Conservation (phyloP, 2,797 vertebrate species). For the Syndactyla subalaris region DNA sequence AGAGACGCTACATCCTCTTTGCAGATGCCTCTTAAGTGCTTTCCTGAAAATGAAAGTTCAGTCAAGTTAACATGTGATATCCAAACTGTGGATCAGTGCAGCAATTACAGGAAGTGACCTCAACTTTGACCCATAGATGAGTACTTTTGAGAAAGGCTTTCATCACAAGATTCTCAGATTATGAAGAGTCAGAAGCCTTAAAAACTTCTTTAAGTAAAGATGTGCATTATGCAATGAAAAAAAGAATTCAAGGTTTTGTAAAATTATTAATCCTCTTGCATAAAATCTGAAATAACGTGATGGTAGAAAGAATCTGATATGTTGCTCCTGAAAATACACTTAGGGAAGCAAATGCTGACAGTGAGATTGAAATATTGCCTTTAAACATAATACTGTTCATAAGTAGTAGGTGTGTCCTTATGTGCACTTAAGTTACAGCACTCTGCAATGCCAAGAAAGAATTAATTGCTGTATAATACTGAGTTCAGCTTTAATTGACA, state of each 20-base stretch:
- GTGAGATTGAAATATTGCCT: neutral
- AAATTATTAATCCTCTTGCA: neutral
- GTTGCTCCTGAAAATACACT: neutral
- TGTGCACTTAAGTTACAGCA: neutral
- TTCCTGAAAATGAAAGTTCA: neutral
- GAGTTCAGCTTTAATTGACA: constrained; percentile 22
- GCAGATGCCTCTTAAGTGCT: neutral
- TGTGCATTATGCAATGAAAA: neutral
- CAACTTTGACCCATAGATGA: neutral
- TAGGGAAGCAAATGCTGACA: neutral
- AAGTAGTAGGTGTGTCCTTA: neutral
- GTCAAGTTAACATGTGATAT: neutral
- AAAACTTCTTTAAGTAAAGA: neutral
- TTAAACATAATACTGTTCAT: neutral
- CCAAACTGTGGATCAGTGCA: neutral
- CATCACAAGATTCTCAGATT: neutral
- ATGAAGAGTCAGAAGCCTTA: neutral
- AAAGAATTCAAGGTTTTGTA: neutral
- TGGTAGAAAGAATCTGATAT: neutral
- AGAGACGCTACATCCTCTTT: neutral
- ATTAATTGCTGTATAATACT: neutral
- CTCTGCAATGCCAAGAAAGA: neutral
- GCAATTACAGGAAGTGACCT: neutral
- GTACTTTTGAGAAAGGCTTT: neutral
- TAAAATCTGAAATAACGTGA: neutral